phyloP scores from a whole-genome alignment of 2,797 vertebrate species.

The Phylloscopus collybita region DNA sequence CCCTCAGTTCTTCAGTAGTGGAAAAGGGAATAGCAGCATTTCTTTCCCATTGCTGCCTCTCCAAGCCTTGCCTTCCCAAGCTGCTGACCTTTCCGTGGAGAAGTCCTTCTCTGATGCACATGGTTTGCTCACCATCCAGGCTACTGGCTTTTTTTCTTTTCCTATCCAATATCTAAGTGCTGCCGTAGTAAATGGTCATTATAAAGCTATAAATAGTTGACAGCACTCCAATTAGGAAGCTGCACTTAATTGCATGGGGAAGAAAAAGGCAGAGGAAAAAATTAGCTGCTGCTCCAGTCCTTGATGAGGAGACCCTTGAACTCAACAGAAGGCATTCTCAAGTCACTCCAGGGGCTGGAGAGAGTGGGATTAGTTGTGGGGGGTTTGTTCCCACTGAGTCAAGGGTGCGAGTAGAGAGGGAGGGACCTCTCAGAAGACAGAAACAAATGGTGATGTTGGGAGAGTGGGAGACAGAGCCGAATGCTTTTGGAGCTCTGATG shows the following conservation, averaged over 20 bases:
- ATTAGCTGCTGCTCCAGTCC: neutral
- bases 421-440: neutral
- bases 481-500: neutral
- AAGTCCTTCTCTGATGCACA: neutral
- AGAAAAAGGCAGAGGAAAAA: neutral
- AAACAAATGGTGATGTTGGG: neutral
- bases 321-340: neutral
- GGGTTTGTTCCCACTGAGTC: neutral
- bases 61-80: neutral
- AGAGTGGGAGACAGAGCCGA: neutral
- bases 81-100: neutral
- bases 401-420: neutral
- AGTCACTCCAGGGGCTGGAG: neutral
- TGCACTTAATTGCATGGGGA: neutral
- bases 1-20: neutral
- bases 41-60: neutral
- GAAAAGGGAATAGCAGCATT: neutral
- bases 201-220: slow-evolving; percentile 48
- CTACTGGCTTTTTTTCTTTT: neutral
- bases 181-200: neutral
- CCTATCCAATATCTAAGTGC: neutral
- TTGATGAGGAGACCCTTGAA: slow-evolving; percentile 33
- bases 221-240: slow-evolving; percentile 22
- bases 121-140: neutral
- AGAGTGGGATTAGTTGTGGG: neutral